Conservation (phyloP, 64 coral and sea anemone species). For the Dendrophyllia cribrosa region DNA sequence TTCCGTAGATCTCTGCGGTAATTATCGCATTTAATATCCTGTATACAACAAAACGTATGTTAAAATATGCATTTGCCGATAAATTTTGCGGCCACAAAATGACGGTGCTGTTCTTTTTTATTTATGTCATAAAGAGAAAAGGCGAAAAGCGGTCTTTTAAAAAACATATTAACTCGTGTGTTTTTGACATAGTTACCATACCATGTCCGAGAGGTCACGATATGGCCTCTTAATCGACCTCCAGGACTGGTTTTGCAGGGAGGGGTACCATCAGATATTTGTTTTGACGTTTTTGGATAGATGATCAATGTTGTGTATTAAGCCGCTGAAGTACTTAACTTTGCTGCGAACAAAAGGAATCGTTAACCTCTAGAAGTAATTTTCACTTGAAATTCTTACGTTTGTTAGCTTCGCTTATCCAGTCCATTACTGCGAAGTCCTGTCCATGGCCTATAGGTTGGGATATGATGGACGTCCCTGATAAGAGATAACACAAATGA, state of each 20-base stretch:
- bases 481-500: background rate
- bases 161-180: background rate
- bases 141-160: background rate
- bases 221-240: too few relatives aligned
- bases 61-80: background rate
- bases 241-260: background rate
- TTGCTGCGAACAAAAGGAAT: background rate
- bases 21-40: background rate
- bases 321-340: background rate
- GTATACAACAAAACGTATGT: background rate
- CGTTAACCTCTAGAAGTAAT: background rate
- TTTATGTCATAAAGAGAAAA: too few relatives aligned
- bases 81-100: background rate
- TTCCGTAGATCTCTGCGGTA: background rate
- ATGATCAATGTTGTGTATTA: background rate
- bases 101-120: background rate
- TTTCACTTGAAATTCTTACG: background rate
- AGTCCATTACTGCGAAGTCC: slow-evolving; percentile 32
- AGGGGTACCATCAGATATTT: background rate
- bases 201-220: too few relatives aligned
- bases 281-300: background rate
- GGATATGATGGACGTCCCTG: background rate
- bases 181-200: background rate
- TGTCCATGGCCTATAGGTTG: background rate
- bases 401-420: slow-evolving; percentile 37